These are phyloP conservation scores for Nephrocerus scutellatus DNA, from an alignment of 2,888 invertebrate species.

Conservation along the genomic window DNA sequence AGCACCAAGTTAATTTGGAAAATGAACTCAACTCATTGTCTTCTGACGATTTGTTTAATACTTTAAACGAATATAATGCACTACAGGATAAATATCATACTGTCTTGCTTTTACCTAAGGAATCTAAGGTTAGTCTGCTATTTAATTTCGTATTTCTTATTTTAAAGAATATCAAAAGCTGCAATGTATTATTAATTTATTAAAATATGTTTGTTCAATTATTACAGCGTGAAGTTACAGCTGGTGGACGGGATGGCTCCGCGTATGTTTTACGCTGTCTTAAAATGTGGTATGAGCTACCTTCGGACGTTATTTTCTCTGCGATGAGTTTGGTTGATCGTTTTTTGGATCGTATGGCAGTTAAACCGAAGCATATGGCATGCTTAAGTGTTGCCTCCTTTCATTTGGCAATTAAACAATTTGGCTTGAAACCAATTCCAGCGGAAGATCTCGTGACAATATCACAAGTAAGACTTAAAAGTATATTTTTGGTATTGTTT, in stretches of 20 bases:
- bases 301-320: constrained; percentile 68
- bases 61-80: constrained; percentile 61
- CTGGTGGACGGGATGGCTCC: constrained; percentile 69
- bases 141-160: neutral
- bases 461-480: constrained; percentile 42
- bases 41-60: constrained; percentile 50
- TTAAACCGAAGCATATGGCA: constrained; percentile 73
- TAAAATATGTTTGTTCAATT: constrained; percentile 1
- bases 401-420: constrained; percentile 69
- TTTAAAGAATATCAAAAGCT: neutral
- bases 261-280: constrained; percentile 74
- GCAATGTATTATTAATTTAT: constrained; percentile 1
- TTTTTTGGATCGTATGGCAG: constrained; percentile 77
- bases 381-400: constrained; percentile 83
- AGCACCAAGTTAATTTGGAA: constrained; percentile 29
- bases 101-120: constrained; percentile 56
- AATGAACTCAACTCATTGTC: constrained; percentile 37
- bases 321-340: constrained; percentile 74
- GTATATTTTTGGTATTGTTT: constrained; percentile 10
- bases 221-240: constrained; percentile 60
- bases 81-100: constrained; percentile 67
- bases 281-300: constrained; percentile 79
- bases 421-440: constrained; percentile 54
- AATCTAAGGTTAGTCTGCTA: constrained; percentile 53
- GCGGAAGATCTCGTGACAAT: constrained; percentile 61